Conservation (phyloP, 2,113 vertebrate genomes). For the Pantherophis guttatus region DNA sequence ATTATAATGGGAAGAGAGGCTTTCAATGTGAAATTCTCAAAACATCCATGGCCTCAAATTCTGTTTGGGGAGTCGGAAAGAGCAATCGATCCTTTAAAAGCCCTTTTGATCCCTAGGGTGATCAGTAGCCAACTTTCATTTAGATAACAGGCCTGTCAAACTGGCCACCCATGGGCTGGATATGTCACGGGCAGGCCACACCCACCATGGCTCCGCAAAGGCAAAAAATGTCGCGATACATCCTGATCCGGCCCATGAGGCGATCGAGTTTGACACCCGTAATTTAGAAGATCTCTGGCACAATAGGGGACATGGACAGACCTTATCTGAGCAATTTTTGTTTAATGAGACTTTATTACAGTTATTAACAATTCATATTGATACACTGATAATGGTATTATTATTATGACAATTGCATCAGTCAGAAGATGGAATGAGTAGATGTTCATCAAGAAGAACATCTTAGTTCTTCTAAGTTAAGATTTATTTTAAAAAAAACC, state of each 20-base stretch:
- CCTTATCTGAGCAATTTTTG: background rate
- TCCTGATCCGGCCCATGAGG: too few species aligned
- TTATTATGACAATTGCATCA: background rate
- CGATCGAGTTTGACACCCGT: too few species aligned
- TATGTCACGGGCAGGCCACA: too few species aligned
- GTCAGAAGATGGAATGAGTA: background rate
- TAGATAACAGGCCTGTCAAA: too few species aligned
- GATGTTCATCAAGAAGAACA: background rate
- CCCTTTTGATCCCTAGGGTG: background rate
- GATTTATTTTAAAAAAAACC: background rate
- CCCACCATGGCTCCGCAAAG: too few species aligned
- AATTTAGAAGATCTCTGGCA: background rate
- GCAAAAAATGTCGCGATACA: too few species aligned
- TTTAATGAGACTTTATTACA: background rate
- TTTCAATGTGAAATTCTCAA: background rate
- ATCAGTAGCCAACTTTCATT: background rate
- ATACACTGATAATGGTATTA: background rate
- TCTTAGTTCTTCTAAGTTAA: background rate
- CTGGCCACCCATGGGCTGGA: too few species aligned
- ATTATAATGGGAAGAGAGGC: background rate
- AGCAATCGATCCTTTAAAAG: slow-evolving; percentile 13
- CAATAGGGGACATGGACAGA: background rate
- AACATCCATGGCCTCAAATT: background rate
- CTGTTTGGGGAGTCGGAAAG: background rate
- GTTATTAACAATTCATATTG: background rate